phyloP scores from a whole-genome alignment of 2,888 invertebrate genomes.

The Abscondita cerata region DNA sequence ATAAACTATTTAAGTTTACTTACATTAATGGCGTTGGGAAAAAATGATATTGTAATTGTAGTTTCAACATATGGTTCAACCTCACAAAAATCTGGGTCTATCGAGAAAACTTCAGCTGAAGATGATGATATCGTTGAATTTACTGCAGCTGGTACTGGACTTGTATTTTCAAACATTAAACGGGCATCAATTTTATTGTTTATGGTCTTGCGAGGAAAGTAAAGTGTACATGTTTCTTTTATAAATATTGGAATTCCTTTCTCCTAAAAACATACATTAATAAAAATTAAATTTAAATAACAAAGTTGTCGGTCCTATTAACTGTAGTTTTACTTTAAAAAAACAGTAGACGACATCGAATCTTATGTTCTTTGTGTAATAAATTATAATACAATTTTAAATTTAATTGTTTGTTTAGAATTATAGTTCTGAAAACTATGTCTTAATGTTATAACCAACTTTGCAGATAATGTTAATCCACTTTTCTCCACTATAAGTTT shows the following conservation, averaged over 20 bases:
- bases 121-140: slow-evolving; percentile 41
- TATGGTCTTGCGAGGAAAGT: slow-evolving; percentile 56
- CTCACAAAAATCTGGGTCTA: slow-evolving; percentile 48
- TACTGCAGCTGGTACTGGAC: slow-evolving; percentile 53
- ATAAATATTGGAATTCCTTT: slow-evolving; percentile 56
- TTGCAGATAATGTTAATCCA: too few species aligned
- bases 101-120: slow-evolving; percentile 47
- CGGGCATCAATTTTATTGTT: slow-evolving; percentile 48
- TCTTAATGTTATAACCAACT: too few species aligned
- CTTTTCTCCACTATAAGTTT: too few species aligned
- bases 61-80: slow-evolving; percentile 54
- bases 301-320: too few species aligned
- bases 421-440: too few species aligned
- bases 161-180: slow-evolving; percentile 56
- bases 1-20: slow-evolving; percentile 13
- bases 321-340: too few species aligned
- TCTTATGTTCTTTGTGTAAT: too few species aligned
- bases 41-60: slow-evolving; percentile 54
- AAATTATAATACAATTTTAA: too few species aligned
- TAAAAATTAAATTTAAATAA: too few species aligned
- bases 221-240: slow-evolving; percentile 51
- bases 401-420: too few species aligned
- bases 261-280: too few species aligned
- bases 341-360: too few species aligned
- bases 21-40: slow-evolving; percentile 57